Evolutionary conservation across 2,888 invertebrate genomes (phyloP), one percentile per base, ranked within the genome.

Genomic region (Ormyrus rosae): DNA sequence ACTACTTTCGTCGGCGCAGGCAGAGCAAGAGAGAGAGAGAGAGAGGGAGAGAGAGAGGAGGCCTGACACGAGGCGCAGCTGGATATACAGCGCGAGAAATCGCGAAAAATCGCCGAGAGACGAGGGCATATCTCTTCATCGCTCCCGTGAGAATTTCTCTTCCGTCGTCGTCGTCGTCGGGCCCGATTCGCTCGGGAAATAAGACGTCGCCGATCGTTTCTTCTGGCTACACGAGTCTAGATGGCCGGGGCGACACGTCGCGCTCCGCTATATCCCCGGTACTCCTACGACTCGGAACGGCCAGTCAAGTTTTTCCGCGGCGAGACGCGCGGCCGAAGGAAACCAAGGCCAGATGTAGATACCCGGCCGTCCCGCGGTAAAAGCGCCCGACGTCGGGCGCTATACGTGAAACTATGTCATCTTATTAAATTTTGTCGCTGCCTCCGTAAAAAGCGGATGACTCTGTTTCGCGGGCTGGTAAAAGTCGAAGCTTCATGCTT

Each of bases 71-170:
- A 45, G 53, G 10, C 34, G 53, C 60, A 19, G 50, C 61, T 60
- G 50, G 58, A 56, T 55, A 45, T 10, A 9, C 50, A 34, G 34
- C 51, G 51, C 56, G 67, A 51, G 75, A 46, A 60, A 46, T 61
- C 50, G 58, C 46, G 76, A 69, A 76, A 76, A 76, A 69, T 76
- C 61, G 34, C 5, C 56, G 53, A 50, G 48, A 13, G 19, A 4
- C 13, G 8, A 19, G 48, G 53, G 45, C n/a, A 76, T 65, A 51
- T 67, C 65, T 78, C 77, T 71, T 65, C 71, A 70, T 65, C 65
- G 13, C n/a, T 71, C 48, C 60, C 71, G 65, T 78, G 70, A 78
- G 71, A 53, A 64, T 64, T 48, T 56, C 64, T 63, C 73, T 73
- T 64, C 48, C 63, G 34, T 34, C 34, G 34, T 34, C 34, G 34